phyloP scores from a whole-genome alignment of 2,797 vertebrate genomes.

The Artibeus lituratus region DNA sequence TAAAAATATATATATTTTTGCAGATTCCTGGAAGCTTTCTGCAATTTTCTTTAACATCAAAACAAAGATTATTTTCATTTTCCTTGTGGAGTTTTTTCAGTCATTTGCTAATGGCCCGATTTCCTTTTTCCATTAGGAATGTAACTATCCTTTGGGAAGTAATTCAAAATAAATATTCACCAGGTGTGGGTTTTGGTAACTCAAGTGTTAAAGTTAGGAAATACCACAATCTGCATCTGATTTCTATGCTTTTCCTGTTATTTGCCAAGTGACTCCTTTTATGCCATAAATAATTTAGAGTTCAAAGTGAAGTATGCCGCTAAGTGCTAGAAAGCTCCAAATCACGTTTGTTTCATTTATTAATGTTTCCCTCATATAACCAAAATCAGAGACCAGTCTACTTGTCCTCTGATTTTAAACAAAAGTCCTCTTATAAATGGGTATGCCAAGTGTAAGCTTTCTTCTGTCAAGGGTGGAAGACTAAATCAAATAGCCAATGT shows the following conservation, averaged over 20 bases:
- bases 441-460: constrained; percentile 12
- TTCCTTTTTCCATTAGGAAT: background rate
- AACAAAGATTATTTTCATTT: background rate
- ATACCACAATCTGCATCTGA: constrained; percentile 75
- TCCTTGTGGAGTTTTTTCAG: background rate
- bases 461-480: background rate
- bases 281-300: constrained; percentile 80
- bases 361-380: constrained; percentile 71
- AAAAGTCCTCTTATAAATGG: constrained; percentile 37
- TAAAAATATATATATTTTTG: background rate
- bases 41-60: background rate
- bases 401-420: constrained; percentile 47
- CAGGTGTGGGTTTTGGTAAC: constrained; percentile 28
- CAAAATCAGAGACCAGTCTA: constrained; percentile 31
- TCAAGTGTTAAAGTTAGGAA: constrained; percentile 71
- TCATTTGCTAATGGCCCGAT: background rate
- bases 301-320: constrained; percentile 74
- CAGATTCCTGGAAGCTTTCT: background rate
- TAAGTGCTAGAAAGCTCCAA: constrained; percentile 73
- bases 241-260: constrained; percentile 78
- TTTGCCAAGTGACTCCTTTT: constrained; percentile 76
- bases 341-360: constrained; percentile 75
- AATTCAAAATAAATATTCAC: constrained; percentile 32
- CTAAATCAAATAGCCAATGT: constrained; percentile 20
- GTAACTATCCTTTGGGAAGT: background rate